A percentile compares a stretch with the other conserved stretches of the same genome.
These are phyloP conservation scores for Drosophila elegans DNA, from an alignment of 1,140 invertebrate species.

Conservation along the genomic window DNA sequence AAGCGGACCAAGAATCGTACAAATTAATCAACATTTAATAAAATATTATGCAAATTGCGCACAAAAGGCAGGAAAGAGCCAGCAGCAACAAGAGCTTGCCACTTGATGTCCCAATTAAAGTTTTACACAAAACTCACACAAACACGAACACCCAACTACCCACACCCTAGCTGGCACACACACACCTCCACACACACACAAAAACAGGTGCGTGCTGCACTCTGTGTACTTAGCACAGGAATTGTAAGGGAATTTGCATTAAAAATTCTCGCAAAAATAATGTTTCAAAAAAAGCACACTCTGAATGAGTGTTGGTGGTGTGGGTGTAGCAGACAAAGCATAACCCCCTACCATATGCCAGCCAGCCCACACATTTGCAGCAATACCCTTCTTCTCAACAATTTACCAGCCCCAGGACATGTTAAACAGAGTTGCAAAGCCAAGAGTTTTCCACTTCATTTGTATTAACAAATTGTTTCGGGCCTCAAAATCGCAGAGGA, in stretches of 20 bases:
- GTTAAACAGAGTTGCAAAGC: slow-evolving; percentile 33
- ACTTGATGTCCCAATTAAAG: slow-evolving; percentile 81
- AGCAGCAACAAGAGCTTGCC: slow-evolving; percentile 52
- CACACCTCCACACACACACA: slow-evolving; percentile 9
- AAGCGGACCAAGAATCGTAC: slow-evolving; percentile 41
- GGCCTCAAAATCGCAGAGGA: slow-evolving; percentile 3
- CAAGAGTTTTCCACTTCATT: slow-evolving; percentile 26
- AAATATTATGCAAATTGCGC: slow-evolving; percentile 73
- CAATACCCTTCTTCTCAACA: slow-evolving; percentile 30
- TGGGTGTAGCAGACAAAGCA: slow-evolving; percentile 15
- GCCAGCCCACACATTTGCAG: background rate
- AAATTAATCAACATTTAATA: slow-evolving; percentile 82
- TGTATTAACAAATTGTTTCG: slow-evolving; percentile 32
- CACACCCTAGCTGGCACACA: slow-evolving; percentile 16
- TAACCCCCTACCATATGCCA: slow-evolving; percentile 29
- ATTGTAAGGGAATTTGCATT: slow-evolving; percentile 75
- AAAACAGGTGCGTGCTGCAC: slow-evolving; percentile 61
- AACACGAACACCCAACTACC: slow-evolving; percentile 10
- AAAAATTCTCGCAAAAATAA: slow-evolving; percentile 62
- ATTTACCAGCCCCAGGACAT: slow-evolving; percentile 36
- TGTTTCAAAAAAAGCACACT: slow-evolving; percentile 31
- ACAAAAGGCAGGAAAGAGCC: slow-evolving; percentile 46
- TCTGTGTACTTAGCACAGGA: slow-evolving; percentile 72
- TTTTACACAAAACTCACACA: slow-evolving; percentile 60
- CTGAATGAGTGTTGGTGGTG: slow-evolving; percentile 5